A percentile compares a stretch with the other conserved stretches of the same genome.
These are phyloP conservation scores for Coracopsis vasa DNA, from an alignment of 2,113 vertebrate species.

Conservation along the genomic window DNA sequence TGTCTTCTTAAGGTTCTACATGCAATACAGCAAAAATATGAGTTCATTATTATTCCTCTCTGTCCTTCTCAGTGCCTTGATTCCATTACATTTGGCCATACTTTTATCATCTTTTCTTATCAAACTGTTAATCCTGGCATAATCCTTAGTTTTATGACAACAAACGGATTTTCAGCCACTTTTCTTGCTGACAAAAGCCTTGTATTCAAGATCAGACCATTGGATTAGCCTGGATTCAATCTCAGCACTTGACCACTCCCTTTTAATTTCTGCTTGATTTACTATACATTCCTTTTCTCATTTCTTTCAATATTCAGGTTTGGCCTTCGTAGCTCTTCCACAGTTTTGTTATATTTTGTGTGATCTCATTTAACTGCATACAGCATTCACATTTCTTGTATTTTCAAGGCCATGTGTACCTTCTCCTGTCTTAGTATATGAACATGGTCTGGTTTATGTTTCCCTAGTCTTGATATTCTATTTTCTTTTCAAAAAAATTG, in stretches of 20 bases:
- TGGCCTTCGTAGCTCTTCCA: not conserved
- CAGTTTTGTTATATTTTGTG: not conserved
- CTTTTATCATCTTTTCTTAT: not conserved
- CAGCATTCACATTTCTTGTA: not conserved
- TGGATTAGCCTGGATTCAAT: not conserved
- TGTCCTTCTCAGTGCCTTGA: not conserved
- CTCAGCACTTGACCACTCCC: not conserved
- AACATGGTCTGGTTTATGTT: not conserved
- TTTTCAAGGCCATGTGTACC: not conserved
- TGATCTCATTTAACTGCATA: not conserved
- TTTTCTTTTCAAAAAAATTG: not conserved
- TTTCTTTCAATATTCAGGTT: not conserved
- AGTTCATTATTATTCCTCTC: not conserved
- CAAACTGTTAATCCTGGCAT: not conserved
- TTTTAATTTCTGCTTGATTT: not conserved
- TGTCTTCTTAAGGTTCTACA: not conserved
- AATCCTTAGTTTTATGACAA: not conserved
- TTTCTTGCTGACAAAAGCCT: not conserved
- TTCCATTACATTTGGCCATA: not conserved
- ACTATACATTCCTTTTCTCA: not conserved
- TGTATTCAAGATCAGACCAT: not conserved
- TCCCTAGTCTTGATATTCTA: not conserved
- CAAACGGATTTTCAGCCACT: not conserved
- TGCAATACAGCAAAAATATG: not conserved
- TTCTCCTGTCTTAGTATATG: not conserved